phyloP scores from a whole-genome alignment of 1,140 invertebrate genomes.

The Ephestia elutella region DNA sequence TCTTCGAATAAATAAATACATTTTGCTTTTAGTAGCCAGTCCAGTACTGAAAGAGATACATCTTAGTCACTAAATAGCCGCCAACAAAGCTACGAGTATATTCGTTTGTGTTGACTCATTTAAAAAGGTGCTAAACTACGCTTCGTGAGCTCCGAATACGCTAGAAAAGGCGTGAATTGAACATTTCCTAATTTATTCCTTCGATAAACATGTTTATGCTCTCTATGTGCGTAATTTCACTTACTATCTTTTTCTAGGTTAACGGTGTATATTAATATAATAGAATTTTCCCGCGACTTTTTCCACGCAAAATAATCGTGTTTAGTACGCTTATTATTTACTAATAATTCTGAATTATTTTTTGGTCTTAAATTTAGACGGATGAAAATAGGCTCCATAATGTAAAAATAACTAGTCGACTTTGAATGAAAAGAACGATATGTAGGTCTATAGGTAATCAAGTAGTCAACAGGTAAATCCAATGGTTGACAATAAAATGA shows the following conservation, averaged over 20 bases:
- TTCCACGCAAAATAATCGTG: too few relatives aligned
- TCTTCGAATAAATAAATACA: too few relatives aligned
- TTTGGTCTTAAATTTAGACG: too few relatives aligned
- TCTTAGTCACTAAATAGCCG: background rate
- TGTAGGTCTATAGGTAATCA: too few relatives aligned
- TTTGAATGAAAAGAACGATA: too few relatives aligned
- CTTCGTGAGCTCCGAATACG: slow-evolving; percentile 56
- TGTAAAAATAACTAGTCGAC: too few relatives aligned
- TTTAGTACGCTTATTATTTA: too few relatives aligned
- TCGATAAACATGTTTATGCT: background rate
- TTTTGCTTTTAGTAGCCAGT: background rate
- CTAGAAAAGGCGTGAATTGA: slow-evolving; percentile 53
- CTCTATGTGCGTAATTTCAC: background rate
- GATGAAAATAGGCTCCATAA: too few relatives aligned
- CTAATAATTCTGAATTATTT: too few relatives aligned
- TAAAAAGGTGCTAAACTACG: slow-evolving; percentile 52
- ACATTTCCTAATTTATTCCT: slow-evolving; percentile 35
- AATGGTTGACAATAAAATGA: background rate
- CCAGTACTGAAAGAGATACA: background rate
- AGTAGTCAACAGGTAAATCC: background rate
- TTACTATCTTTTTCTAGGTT: background rate
- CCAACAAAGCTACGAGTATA: background rate
- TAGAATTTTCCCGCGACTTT: background rate
- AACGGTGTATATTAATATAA: background rate
- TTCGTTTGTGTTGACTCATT: slow-evolving; percentile 1